Evolutionary conservation across 2,113 vertebrate species (phyloP).

Genomic region (Brienomyrus brachyistius): DNA sequence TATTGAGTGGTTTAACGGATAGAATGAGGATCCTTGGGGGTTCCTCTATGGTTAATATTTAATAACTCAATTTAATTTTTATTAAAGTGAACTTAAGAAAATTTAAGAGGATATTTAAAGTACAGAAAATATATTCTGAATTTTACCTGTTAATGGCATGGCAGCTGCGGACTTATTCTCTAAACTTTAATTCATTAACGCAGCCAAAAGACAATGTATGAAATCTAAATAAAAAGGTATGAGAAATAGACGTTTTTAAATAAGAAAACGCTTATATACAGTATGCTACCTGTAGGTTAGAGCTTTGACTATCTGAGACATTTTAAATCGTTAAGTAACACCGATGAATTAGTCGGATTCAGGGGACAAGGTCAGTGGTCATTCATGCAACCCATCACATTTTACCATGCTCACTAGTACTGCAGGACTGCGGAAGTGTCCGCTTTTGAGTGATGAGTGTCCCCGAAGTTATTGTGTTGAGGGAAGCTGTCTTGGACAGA

Average conservation of each 20-base stretch:
- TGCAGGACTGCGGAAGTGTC: background rate
- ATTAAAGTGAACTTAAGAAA: constrained; percentile 14
- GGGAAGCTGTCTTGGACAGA: background rate
- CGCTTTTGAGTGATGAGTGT: background rate
- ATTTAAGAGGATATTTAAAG: background rate
- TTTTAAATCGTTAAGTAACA: background rate
- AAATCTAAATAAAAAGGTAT: background rate
- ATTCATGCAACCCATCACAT: background rate
- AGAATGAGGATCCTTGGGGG: constrained; percentile 12
- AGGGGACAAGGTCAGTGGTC: background rate
- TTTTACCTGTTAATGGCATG: background rate
- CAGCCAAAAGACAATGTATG: background rate
- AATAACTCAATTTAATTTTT: constrained; percentile 14
- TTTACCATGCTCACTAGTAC: background rate
- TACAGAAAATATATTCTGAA: constrained; percentile 8
- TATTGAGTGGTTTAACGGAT: background rate
- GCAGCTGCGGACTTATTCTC: background rate
- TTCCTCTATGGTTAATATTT: constrained; percentile 20
- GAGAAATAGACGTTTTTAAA: background rate
- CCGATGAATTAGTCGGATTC: background rate
- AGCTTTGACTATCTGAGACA: background rate
- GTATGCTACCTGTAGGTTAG: background rate
- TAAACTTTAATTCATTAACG: background rate
- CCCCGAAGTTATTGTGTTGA: background rate
- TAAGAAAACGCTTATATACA: background rate